These are phyloP conservation scores for Galeopterus variegatus DNA, from an alignment of 2,113 vertebrate genomes.

Conservation along the genomic window DNA sequence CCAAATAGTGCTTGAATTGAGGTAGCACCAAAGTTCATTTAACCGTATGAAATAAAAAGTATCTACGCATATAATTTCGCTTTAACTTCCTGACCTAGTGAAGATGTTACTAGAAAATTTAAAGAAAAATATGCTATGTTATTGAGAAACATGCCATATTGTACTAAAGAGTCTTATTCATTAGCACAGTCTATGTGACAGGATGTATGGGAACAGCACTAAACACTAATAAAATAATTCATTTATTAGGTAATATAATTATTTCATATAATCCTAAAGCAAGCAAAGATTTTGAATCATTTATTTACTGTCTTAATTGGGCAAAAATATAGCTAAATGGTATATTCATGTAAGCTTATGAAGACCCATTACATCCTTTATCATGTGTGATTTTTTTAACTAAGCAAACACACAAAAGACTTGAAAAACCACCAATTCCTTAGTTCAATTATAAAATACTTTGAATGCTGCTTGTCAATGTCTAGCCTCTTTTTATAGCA, in stretches of 20 bases:
- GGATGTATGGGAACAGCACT: background rate
- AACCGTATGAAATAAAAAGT: background rate
- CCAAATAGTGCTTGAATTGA: background rate
- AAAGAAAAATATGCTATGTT: background rate
- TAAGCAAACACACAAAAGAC: constrained; percentile 6
- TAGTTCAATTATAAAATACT: constrained; percentile 8
- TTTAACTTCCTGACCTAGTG: constrained; percentile 31
- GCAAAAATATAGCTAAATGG: background rate
- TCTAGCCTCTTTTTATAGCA: constrained; percentile 1
- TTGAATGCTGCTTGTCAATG: background rate
- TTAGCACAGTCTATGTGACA: background rate
- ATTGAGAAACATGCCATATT: background rate
- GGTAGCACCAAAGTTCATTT: constrained; percentile 15
- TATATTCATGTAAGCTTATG: background rate
- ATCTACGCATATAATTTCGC: background rate
- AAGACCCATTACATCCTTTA: background rate
- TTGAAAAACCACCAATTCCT: constrained; percentile 40
- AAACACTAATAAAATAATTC: constrained; percentile 1
- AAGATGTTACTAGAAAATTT: constrained; percentile 42
- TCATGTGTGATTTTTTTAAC: background rate
- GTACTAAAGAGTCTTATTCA: background rate
- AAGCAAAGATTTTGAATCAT: constrained; percentile 15
- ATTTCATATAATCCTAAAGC: constrained; percentile 25
- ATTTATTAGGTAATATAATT: constrained; percentile 45
- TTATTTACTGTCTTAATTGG: constrained; percentile 5